Conservation (phyloP, 2,113 vertebrate genomes). For the Prionailurus viverrinus region DNA sequence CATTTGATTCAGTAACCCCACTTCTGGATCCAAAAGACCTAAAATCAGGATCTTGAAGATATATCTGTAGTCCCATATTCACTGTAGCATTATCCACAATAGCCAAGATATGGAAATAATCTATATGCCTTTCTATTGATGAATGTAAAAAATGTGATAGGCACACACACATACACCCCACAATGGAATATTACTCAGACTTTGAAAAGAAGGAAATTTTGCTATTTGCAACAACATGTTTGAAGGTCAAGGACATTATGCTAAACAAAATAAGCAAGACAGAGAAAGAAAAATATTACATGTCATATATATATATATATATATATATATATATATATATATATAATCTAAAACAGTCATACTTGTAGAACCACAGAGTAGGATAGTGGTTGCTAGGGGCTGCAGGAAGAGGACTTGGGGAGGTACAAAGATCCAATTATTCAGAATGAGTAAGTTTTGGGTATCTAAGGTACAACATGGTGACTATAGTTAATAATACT, state of each 20-base stretch:
- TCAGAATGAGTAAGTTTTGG: neutral
- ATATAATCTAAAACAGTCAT: neutral
- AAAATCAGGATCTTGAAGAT: conserved; percentile 8
- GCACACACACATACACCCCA: neutral
- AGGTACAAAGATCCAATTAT: neutral
- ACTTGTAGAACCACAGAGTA: neutral
- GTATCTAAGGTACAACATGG: neutral
- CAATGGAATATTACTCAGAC: neutral
- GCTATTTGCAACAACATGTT: neutral
- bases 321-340: neutral
- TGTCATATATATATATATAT: neutral
- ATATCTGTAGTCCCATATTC: neutral
- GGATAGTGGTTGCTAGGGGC: neutral
- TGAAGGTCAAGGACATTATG: neutral
- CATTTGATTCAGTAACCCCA: neutral
- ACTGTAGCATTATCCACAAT: neutral
- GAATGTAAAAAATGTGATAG: neutral
- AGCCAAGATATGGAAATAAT: neutral
- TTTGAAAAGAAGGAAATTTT: neutral
- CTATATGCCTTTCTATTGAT: neutral
- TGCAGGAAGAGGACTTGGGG: neutral
- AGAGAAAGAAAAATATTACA: neutral
- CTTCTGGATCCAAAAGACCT: neutral
- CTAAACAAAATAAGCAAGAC: neutral
- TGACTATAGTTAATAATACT: neutral